phyloP scores from a whole-genome alignment of 2,113 vertebrate genomes.

The Eleginops maclovinus region DNA sequence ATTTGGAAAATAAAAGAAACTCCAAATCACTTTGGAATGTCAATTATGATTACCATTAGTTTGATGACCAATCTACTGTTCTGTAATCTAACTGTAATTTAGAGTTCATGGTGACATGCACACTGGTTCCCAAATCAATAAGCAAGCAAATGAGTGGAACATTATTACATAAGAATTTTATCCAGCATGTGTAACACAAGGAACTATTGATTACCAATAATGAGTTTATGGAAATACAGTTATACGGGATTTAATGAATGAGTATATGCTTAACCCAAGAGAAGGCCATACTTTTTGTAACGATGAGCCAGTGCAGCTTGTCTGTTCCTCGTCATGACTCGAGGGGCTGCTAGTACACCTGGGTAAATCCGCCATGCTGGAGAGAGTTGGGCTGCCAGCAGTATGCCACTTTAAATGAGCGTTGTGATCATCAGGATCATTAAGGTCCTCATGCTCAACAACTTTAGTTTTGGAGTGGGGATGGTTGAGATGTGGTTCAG shows the following conservation, averaged over 20 bases:
- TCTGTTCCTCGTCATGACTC: conserved; percentile 70
- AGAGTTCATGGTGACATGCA: conserved; percentile 32
- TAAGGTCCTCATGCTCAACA: background rate
- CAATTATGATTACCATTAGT: conserved; percentile 27
- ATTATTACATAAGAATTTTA: conserved; percentile 55
- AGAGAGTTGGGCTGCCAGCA: conserved; percentile 23
- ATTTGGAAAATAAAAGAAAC: background rate
- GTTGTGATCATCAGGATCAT: conserved; percentile 18
- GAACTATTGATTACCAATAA: conserved; percentile 28
- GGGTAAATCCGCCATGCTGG: conserved; percentile 55
- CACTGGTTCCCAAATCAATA: conserved; percentile 62
- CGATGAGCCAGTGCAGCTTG: conserved; percentile 53
- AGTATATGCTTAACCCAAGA: background rate
- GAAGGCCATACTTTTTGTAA: conserved; percentile 65
- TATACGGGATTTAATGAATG: background rate
- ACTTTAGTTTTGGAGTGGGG: conserved; percentile 20
- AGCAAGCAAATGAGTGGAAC: conserved; percentile 56
- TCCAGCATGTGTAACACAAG: conserved; percentile 29
- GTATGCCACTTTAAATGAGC: conserved; percentile 25
- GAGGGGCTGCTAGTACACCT: conserved; percentile 54
- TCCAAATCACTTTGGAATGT: background rate
- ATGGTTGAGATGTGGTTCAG: conserved; percentile 12
- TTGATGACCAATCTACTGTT: conserved; percentile 54
- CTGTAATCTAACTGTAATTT: conserved; percentile 8
- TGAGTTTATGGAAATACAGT: conserved; percentile 9